Percentiles rank a stretch among this genome's conserved stretches.
These are phyloP conservation scores for Tetrapedia diversipes DNA, from an alignment of 2,888 invertebrate species.

Conservation along the genomic window DNA sequence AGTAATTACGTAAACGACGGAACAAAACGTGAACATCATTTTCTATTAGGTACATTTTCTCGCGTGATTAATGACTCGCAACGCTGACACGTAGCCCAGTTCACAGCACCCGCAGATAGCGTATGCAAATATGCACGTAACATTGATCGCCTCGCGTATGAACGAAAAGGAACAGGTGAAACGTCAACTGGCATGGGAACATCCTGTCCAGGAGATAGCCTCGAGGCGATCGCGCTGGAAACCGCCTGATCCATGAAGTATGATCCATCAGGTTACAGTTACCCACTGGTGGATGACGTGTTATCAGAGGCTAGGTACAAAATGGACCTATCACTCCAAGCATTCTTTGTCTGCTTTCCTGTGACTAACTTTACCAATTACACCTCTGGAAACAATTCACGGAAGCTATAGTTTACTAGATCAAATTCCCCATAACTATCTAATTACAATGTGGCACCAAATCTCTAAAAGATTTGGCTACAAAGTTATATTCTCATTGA, in stretches of 20 bases:
- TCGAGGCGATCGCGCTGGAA: conserved; percentile 71
- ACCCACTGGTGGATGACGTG: conserved; percentile 67
- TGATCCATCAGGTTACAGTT: conserved; percentile 78
- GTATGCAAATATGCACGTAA: conserved; percentile 59
- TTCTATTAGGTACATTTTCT: conserved; percentile 2
- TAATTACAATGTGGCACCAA: too few relatives aligned
- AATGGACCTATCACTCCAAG: too few relatives aligned
- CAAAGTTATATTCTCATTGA: too few relatives aligned
- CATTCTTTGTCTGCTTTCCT: too few relatives aligned
- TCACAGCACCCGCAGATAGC: conserved; percentile 66
- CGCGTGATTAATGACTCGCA: conserved; percentile 25
- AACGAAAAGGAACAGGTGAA: conserved; percentile 68
- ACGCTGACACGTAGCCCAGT: conserved; percentile 60
- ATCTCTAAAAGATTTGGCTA: too few relatives aligned
- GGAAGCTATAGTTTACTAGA: too few relatives aligned
- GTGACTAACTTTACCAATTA: too few relatives aligned
- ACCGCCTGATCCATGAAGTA: conserved; percentile 75
- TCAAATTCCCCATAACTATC: too few relatives aligned
- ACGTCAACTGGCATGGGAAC: conserved; percentile 76
- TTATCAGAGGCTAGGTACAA: conserved; percentile 63
- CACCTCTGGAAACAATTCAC: too few relatives aligned
- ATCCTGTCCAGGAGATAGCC: conserved; percentile 76
- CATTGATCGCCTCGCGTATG: conserved; percentile 70
- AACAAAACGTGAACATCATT: conserved; percentile 4
- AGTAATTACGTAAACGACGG: too few relatives aligned